Base-by-base conservation (phyloP, 2,797 vertebrate genomes). In the Allobates femoralis region DNA sequence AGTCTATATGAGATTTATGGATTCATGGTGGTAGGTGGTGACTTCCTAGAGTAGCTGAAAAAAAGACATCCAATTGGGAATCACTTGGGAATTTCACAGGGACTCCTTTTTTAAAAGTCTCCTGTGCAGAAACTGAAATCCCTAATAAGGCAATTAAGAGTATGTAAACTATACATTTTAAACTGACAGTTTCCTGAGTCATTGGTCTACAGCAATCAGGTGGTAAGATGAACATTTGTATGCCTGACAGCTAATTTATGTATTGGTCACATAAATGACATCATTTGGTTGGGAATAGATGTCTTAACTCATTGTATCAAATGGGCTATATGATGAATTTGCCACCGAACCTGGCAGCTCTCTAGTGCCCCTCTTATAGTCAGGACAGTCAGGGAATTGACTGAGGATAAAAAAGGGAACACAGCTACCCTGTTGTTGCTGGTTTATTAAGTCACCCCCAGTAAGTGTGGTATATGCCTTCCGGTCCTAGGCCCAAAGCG, bases 121-220 rank as follows among this genome's bases (percentile, higher is more conserved):
- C 23, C 60, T 56, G 41, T 66, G 73, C 71, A 82, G 80, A 83
- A 81, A 83, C 58, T 46, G 58, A 83, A 79, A 83, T 79, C 74
- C 23, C 73, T 79, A 79, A 87, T 83, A 67, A 73, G 74, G 62
- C 50, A 69, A 64, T 76, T 81, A 66, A 83, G 77, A 41, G 86
- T 79, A 71, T 87, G 62, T 83, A 73, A 53, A 32, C 86, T 83
- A 34, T 71, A 32, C 69, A 78, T 83, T 79, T 51, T 37, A n/a
- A n/a, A 21, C 34, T 58, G 81, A 30, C 73, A 37, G 71, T 58
- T 53, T 71, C 74, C 14, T 19, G 10, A 41, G 28, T 75, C 41
- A 74, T 86, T 81, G 78, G 50, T 51, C 41, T 51, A 28, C 3
- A 53, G 56, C 66, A 81, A 53, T 66, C 74, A 71, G 74, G 60